phyloP scores from a whole-genome alignment of 2,113 vertebrate species.

The Hiodon tergisus region DNA sequence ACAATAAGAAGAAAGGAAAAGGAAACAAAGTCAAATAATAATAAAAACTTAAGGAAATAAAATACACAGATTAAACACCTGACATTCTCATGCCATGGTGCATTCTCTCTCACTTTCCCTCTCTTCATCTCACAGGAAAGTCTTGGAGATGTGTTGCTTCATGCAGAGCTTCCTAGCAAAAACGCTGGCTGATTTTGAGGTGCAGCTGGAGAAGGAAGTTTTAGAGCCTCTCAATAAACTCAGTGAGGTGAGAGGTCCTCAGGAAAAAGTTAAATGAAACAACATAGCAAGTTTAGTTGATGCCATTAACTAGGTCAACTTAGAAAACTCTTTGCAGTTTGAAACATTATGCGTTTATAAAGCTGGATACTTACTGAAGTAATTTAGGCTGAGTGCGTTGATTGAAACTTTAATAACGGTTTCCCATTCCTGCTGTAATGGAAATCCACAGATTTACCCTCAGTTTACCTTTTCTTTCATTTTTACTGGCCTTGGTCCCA shows the following conservation, averaged over 20 bases:
- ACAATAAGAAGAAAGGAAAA: background rate
- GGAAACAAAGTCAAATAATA: background rate
- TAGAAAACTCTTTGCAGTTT: no score
- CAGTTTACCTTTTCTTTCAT: no score
- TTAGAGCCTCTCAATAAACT: conserved; percentile 86
- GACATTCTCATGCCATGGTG: background rate
- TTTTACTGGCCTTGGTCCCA: background rate
- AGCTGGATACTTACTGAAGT: background rate
- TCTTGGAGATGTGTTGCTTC: conserved; percentile 91
- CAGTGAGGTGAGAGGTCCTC: conserved; percentile 72
- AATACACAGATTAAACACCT: no score
- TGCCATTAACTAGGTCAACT: no score
- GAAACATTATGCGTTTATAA: no score
- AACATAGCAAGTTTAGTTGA: no score
- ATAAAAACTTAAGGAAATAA: background rate
- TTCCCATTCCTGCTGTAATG: no score
- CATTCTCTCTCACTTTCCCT: background rate
- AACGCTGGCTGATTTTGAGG: conserved; percentile 81
- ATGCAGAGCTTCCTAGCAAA: conserved; percentile 82
- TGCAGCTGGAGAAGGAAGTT: conserved; percentile 79
- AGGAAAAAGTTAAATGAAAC: background rate
- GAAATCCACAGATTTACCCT: no score
- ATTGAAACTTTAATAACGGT: background rate
- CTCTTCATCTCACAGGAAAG: conserved; percentile 61
- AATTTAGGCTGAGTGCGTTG: background rate